Conservation (phyloP, 1,140 invertebrate genomes). For the Telenomus remus region DNA sequence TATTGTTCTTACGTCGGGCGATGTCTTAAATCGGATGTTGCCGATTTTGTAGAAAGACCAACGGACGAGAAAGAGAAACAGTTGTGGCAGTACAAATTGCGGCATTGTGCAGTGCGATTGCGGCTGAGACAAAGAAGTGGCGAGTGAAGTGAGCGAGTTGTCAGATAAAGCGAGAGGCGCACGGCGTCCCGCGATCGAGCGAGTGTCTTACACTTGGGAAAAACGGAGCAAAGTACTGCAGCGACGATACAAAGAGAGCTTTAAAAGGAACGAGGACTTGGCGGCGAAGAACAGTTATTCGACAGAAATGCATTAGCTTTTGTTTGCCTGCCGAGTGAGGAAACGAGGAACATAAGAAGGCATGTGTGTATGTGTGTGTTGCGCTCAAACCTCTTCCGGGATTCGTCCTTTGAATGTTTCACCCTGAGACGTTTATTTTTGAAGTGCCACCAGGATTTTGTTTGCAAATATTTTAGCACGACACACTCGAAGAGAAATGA, state of each 20-base stretch:
- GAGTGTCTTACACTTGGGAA: constrained; percentile 25
- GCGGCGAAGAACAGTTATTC: constrained; percentile 36
- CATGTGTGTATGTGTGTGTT: constrained; percentile 6
- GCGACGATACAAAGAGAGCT: constrained; percentile 39
- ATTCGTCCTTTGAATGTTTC: constrained; percentile 38
- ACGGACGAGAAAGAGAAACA: constrained; percentile 31
- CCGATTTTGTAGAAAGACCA: constrained; percentile 6
- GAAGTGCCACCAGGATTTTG: constrained; percentile 23
- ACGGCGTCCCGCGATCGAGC: constrained; percentile 13
- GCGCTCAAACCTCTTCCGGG: constrained; percentile 19
- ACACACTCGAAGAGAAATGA: neutral
- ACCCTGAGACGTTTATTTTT: constrained; percentile 33
- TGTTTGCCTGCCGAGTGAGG: constrained; percentile 43
- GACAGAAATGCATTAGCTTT: constrained; percentile 52
- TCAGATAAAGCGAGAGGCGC: constrained; percentile 25
- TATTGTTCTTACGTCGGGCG: neutral
- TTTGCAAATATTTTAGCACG: constrained; percentile 42
- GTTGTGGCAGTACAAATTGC: constrained; percentile 21
- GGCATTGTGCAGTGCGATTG: constrained; percentile 25
- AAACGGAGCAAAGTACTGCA: constrained; percentile 27
- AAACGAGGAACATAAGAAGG: constrained; percentile 26
- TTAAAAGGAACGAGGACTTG: constrained; percentile 28
- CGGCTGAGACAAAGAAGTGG: constrained; percentile 22
- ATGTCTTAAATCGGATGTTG: constrained; percentile 1
- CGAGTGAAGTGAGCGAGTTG: constrained; percentile 16